Base-by-base conservation (phyloP, 1,140 invertebrate species). In the Rhizoglyphus robini region DNA sequence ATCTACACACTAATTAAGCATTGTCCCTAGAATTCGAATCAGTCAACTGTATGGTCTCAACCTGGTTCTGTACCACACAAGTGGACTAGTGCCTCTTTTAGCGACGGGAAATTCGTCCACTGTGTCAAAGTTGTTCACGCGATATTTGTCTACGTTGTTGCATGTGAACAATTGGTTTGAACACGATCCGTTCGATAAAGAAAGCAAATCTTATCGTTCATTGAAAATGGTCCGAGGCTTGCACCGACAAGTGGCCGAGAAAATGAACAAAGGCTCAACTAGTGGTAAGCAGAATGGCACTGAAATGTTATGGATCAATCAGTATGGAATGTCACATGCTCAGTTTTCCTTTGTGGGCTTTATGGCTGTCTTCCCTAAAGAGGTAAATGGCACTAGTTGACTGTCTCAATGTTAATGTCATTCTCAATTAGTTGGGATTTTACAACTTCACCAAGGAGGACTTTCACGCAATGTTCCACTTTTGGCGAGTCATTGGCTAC, bases 401-500 rank as follows among this genome's bases (percentile, higher is more conserved):
- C n/a, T n/a, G n/a, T n/a, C n/a, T n/a, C n/a, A n/a, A n/a, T n/a
- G 20, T 49, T 51, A 18, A 32, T 30, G 11, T 41, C 36, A 41
- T 41, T 41, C 36, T n/a, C 15, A 38, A 20, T 3, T 27, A 60
- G 51, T 60, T 41, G 15, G 64, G 64, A 5, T 47, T 65, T 29
- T 41, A 64, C 34, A 8, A 11, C 11, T 32, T 65, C 13, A 49
- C 69, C 77, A 78, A 82, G 27, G 78, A 82, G 29, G 85, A 86
- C 54, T 71, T 85, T 20, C 83, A 86, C 58, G 84, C 83, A 18
- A 84, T 88, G 60, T 74, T 87, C 1, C 88, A 93, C 72, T 83
- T 91, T 70, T 93, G 89, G 89, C 79, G 83, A 48, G 84, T 87
- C 0, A 82, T 92, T 34, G 88, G 88, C 0, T 81, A 84, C 70